Percentiles rank a stretch among this genome's conserved stretches.
These are phyloP conservation scores for Saxidomus purpurata DNA, from an alignment of 1,140 invertebrate genomes.

Conservation along the genomic window DNA sequence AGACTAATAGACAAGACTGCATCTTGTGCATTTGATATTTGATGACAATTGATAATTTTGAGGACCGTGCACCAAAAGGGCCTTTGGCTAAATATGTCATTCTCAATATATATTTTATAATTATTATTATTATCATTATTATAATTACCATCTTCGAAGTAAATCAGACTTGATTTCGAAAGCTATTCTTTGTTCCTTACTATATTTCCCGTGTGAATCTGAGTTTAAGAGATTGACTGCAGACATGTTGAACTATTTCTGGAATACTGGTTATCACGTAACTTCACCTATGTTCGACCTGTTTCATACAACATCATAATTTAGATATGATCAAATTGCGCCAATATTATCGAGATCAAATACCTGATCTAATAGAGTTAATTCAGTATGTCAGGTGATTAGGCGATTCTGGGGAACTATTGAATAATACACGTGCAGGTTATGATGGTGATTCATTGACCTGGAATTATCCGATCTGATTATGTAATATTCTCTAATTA, in stretches of 20 bases:
- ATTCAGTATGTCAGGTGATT: constrained; percentile 43
- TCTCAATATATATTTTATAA: too few relatives aligned
- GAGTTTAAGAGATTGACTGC: too few relatives aligned
- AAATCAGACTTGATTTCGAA: too few relatives aligned
- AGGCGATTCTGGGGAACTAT: neutral
- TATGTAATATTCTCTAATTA: neutral
- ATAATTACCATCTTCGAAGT: too few relatives aligned
- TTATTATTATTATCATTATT: too few relatives aligned
- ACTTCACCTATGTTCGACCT: constrained; percentile 46
- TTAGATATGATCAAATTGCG: constrained; percentile 42
- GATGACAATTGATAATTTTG: too few relatives aligned
- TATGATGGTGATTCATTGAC: neutral
- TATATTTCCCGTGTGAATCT: too few relatives aligned
- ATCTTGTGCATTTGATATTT: too few relatives aligned
- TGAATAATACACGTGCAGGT: constrained; percentile 32
- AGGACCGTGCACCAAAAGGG: too few relatives aligned
- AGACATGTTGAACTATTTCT: constrained; percentile 5
- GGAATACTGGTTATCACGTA: constrained; percentile 28
- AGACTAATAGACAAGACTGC: too few relatives aligned
- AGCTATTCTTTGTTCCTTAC: too few relatives aligned
- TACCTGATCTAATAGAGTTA: constrained; percentile 9
- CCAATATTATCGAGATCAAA: constrained; percentile 21
- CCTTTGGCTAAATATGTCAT: too few relatives aligned
- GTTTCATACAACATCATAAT: constrained; percentile 28
- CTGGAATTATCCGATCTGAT: constrained; percentile 4